Percentiles rank a stretch among this genome's conserved stretches.
Conservation (phyloP, 2,113 vertebrate genomes). For the Syrmaticus mikado region DNA sequence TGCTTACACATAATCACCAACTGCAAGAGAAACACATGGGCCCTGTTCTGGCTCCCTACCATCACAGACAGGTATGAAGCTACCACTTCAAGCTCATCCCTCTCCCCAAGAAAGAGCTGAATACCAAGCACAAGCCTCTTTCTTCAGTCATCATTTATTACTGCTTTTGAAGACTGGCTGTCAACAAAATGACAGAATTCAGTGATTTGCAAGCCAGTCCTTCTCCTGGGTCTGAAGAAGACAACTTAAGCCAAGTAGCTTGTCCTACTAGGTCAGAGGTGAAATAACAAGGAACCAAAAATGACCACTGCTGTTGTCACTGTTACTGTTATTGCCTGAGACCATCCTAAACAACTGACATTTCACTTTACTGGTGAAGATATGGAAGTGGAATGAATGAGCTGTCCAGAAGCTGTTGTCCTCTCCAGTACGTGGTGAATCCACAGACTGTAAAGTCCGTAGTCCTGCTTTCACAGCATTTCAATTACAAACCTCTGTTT, state of each 20-base stretch:
- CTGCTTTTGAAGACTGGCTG: neutral
- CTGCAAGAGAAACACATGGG: neutral
- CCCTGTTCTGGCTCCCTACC: neutral
- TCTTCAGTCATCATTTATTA: neutral
- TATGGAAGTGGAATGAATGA: neutral
- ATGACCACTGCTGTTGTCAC: neutral
- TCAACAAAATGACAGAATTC: neutral
- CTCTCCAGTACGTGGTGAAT: neutral
- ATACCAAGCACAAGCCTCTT: neutral
- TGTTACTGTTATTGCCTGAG: neutral
- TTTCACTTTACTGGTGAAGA: neutral
- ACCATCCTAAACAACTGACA: neutral
- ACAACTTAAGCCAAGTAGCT: neutral
- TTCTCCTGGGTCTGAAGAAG: neutral
- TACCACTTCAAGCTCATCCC: neutral
- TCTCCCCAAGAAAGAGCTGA: neutral
- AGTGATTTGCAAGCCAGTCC: neutral
- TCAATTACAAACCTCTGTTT: neutral
- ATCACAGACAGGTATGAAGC: neutral
- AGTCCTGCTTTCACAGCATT: neutral
- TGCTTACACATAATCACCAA: neutral
- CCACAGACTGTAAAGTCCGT: neutral
- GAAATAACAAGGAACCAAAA: neutral
- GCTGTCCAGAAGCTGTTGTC: neutral
- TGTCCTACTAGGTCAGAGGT: neutral